Evolutionary conservation across 2,113 vertebrate species (phyloP).

Genomic region (Pomatostomus ruficeps): DNA sequence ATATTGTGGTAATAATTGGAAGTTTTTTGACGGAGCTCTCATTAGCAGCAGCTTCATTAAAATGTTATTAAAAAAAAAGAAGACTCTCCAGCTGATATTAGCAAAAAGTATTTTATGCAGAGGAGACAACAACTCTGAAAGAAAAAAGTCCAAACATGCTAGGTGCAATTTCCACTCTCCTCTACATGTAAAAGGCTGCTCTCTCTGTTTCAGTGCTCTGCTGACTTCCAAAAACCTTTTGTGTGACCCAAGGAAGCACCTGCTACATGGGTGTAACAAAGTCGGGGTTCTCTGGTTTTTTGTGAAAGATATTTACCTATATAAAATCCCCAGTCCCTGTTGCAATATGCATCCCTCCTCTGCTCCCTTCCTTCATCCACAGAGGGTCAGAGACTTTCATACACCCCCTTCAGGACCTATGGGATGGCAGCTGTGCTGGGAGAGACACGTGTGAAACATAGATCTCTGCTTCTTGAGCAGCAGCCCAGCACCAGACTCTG

Average conservation of each 20-base stretch:
- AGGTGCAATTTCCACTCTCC: not conserved
- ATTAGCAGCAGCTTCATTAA: slow-evolving; percentile 20
- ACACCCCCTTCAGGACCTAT: not conserved
- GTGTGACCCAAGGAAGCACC: not conserved
- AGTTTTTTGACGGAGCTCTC: not conserved
- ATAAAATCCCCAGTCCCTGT: not conserved
- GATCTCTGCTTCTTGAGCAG: not conserved
- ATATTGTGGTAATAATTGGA: not conserved
- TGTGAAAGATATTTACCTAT: not conserved
- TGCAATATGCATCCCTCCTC: not conserved
- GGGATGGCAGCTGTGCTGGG: not conserved
- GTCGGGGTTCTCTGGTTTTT: not conserved
- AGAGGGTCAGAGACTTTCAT: not conserved
- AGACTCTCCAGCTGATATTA: not conserved
- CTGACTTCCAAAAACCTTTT: not conserved
- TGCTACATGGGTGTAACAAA: not conserved
- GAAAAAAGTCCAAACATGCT: fast-evolving
- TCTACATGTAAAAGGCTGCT: not conserved
- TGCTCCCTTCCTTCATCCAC: not conserved
- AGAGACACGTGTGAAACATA: not conserved
- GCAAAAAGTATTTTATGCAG: not conserved
- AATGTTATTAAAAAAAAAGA: not conserved
- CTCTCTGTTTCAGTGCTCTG: not conserved
- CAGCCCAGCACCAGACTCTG: not conserved
- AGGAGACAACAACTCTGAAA: not conserved